These are phyloP conservation scores for Echeneis naucrates DNA, from an alignment of 2,797 vertebrate species.

Conservation along the genomic window DNA sequence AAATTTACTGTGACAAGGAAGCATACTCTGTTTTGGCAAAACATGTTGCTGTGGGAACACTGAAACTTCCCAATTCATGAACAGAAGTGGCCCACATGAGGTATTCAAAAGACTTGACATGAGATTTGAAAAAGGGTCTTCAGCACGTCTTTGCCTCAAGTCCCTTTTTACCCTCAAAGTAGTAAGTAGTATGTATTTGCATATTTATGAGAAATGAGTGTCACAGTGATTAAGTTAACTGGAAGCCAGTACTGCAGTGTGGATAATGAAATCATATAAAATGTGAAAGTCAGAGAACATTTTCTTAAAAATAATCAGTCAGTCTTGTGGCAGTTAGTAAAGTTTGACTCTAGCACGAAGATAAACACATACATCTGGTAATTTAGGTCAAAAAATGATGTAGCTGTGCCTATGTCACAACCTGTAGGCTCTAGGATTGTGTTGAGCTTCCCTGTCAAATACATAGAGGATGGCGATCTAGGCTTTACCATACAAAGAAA, in stretches of 20 bases:
- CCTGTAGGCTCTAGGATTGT: not conserved
- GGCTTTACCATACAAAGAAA: not conserved
- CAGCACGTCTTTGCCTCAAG: constrained; percentile 40
- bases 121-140: constrained; percentile 43
- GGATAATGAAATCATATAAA: constrained; percentile 77
- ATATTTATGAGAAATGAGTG: constrained; percentile 81
- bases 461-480: not conserved
- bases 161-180: constrained; percentile 41
- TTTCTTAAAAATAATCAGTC: constrained; percentile 49
- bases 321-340: constrained; percentile 29
- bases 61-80: constrained; percentile 30
- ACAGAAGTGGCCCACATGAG: constrained; percentile 20
- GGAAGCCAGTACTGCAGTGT: constrained; percentile 68
- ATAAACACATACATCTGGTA: not conserved
- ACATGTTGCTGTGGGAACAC: constrained; percentile 57
- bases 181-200: constrained; percentile 73
- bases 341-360: constrained; percentile 5
- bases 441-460: constrained; percentile 1
- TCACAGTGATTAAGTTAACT: constrained; percentile 79
- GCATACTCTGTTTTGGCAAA: constrained; percentile 60
- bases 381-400: not conserved
- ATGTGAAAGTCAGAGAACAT: constrained; percentile 73
- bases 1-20: constrained; percentile 63
- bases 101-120: constrained; percentile 39
- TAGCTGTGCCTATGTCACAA: not conserved